phyloP scores from a whole-genome alignment of 1,140 invertebrate species.

The Heliconius hermathena region DNA sequence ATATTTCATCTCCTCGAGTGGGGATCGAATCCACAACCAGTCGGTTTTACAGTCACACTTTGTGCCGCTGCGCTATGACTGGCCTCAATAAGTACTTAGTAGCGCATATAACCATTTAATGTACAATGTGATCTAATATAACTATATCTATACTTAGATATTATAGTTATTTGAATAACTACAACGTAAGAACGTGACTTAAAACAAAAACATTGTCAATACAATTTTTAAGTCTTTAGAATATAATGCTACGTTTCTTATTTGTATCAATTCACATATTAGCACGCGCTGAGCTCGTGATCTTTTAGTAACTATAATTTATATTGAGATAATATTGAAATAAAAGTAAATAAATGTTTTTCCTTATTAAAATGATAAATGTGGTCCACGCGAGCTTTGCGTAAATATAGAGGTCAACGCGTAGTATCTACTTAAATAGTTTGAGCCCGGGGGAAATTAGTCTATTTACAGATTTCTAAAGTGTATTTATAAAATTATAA shows the following conservation, averaged over 20 bases:
- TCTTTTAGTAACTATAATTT: background rate
- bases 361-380: slow-evolving; percentile 2
- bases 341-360: background rate
- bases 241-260: background rate
- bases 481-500: too few relatives aligned
- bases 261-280: background rate
- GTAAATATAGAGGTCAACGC: slow-evolving; percentile 1
- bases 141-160: background rate
- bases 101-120: background rate
- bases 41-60: too few relatives aligned
- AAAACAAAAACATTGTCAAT: background rate
- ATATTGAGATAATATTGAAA: background rate
- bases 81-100: background rate
- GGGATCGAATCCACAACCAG: too few relatives aligned
- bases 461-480: background rate
- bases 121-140: background rate
- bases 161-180: background rate
- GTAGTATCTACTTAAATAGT: background rate
- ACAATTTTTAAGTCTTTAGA: background rate
- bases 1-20: too few relatives aligned
- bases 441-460: background rate
- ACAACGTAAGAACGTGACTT: slow-evolving; percentile 21
- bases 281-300: background rate
- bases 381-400: background rate
- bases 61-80: too few relatives aligned